Percentiles rank a stretch among this genome's conserved stretches.
phyloP scores from a whole-genome alignment of 2,113 vertebrate genomes.

The Hydrochoerus hydrochaeris region DNA sequence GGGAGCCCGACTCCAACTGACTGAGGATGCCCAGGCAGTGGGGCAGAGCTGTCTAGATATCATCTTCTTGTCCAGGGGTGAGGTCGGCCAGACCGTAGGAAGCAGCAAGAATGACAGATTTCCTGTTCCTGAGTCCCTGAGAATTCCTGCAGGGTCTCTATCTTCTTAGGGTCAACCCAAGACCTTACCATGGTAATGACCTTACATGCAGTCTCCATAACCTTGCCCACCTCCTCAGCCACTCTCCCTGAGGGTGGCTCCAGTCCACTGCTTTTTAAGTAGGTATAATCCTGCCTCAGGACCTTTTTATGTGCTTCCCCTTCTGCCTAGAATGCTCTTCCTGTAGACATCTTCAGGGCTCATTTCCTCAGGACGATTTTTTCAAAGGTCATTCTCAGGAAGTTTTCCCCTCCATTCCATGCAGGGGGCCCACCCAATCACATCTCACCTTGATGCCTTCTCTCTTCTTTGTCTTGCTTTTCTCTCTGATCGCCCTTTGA shows the following conservation, averaged over 20 bases:
- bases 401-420: background rate
- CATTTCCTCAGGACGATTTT: background rate
- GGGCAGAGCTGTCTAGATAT: background rate
- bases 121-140: background rate
- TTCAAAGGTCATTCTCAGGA: background rate
- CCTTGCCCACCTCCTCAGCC: background rate
- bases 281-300: background rate
- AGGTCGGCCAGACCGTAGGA: background rate
- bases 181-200: background rate
- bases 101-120: background rate
- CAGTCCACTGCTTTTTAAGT: background rate
- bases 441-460: accelerated
- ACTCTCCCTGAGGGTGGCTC: background rate
- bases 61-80: background rate
- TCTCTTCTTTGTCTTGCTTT: background rate
- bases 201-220: accelerated
- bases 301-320: background rate
- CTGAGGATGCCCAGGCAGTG: background rate
- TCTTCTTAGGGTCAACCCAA: background rate
- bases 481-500: background rate
- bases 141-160: background rate
- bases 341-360: background rate
- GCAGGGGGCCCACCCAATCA: background rate
- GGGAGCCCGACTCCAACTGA: background rate
- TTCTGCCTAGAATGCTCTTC: background rate